Conservation (phyloP, 2,797 vertebrate genomes). For the Prionace glauca region DNA sequence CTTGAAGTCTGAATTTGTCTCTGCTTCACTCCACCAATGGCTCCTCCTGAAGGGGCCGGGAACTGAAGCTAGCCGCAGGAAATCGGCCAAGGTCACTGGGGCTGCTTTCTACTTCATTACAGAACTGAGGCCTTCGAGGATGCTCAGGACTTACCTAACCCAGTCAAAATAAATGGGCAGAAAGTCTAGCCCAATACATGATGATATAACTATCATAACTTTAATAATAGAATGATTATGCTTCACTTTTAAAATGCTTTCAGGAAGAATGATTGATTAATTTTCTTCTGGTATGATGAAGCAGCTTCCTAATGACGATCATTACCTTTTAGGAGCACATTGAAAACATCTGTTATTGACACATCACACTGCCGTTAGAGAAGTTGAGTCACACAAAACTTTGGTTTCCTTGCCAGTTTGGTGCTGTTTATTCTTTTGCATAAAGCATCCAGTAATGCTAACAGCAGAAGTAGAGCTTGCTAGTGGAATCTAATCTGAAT, state of each 20-base stretch:
- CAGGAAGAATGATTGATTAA: not conserved
- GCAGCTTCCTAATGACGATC: not conserved
- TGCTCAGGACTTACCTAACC: not conserved
- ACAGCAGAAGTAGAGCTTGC: not conserved
- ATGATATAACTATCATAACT: not conserved
- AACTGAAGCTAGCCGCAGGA: not conserved
- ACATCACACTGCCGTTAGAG: not conserved
- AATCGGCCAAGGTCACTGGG: not conserved
- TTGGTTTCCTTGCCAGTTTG: not conserved
- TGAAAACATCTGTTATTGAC: not conserved
- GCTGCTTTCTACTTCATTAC: not conserved
- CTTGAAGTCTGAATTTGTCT: not conserved
- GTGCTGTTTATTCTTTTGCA: not conserved
- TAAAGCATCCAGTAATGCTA: not conserved
- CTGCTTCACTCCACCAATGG: not conserved
- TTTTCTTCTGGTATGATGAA: not conserved
- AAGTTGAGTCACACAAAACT: not conserved
- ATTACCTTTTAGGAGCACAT: not conserved
- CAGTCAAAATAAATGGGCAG: not conserved
- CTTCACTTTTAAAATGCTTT: not conserved
- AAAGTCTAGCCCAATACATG: not conserved
- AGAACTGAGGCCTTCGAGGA: not conserved
- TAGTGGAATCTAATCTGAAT: not conserved
- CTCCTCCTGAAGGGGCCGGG: not conserved
- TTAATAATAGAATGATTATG: not conserved